Conservation (phyloP, 2,113 vertebrate species). For the Arvicanthis niloticus region DNA sequence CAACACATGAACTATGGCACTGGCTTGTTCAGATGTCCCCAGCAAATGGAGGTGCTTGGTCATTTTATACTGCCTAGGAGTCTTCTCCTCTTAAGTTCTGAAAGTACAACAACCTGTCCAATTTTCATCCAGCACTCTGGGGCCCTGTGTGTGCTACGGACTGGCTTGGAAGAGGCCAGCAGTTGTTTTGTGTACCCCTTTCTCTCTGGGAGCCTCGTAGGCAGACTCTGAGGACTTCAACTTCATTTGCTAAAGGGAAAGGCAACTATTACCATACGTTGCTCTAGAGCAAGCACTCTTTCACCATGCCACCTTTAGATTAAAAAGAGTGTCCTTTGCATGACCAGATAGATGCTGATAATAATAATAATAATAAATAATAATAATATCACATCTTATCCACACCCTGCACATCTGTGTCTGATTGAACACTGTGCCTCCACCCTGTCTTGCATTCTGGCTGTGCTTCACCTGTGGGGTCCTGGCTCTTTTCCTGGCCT, state of each 20-base stretch:
- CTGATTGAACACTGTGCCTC: too few species aligned
- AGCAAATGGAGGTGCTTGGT: neutral
- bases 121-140: accelerated
- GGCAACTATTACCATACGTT: accelerated
- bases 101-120: neutral
- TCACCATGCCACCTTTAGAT: neutral
- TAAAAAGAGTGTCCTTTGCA: neutral
- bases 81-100: neutral
- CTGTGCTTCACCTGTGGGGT: neutral
- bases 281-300: accelerated
- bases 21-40: neutral
- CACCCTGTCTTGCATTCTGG: too few species aligned
- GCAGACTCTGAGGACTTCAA: accelerated
- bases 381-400: accelerated
- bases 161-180: accelerated
- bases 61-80: neutral
- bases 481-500: too few species aligned
- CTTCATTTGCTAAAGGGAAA: neutral
- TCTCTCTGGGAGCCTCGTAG: accelerated
- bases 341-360: accelerated
- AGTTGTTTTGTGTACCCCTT: accelerated
- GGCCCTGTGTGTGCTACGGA: accelerated
- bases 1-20: neutral
- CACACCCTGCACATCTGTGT: too few species aligned
- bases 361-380: neutral